Evolutionary conservation across 1,140 invertebrate species (phyloP).

Genomic region (Battus philenor): DNA sequence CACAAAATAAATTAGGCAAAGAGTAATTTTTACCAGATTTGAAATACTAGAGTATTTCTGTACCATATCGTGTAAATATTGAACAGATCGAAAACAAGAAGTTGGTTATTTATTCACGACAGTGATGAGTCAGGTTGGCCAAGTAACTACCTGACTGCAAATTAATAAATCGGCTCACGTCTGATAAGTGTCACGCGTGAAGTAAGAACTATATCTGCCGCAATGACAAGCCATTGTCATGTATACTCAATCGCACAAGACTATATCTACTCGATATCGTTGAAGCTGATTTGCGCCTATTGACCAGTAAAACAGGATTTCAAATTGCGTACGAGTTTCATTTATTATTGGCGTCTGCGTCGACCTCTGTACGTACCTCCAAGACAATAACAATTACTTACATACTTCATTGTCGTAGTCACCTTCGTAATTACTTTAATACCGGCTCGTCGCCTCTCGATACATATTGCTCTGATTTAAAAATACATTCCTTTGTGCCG

Average conservation of each 20-base stretch:
- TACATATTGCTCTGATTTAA: slow-evolving; percentile 17
- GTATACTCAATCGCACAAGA: slow-evolving; percentile 15
- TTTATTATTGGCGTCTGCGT: slow-evolving; percentile 5
- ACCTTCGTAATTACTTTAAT: slow-evolving; percentile 16
- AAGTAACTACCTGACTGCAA: slow-evolving; percentile 19
- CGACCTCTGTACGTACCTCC: slow-evolving; percentile 12
- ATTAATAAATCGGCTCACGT: slow-evolving; percentile 52
- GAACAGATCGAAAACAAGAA: slow-evolving; percentile 12
- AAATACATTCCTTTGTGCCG: slow-evolving; percentile 17
- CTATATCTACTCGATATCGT: neutral
- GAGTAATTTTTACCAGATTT: too few species aligned
- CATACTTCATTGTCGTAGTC: slow-evolving; percentile 24
- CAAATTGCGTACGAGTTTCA: neutral
- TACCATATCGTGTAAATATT: too few species aligned
- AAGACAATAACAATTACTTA: slow-evolving; percentile 30
- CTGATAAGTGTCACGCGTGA: slow-evolving; percentile 35
- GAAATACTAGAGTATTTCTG: too few species aligned
- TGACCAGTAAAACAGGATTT: neutral
- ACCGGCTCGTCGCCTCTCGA: slow-evolving; percentile 10
- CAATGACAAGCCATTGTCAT: slow-evolving; percentile 40
- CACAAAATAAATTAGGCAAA: too few species aligned
- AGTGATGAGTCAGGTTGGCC: slow-evolving; percentile 20
- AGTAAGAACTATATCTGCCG: slow-evolving; percentile 45
- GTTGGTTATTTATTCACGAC: slow-evolving; percentile 14
- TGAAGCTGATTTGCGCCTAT: slow-evolving; percentile 3